phyloP scores from a whole-genome alignment of 2,888 invertebrate species.

The Fabriciana adippe region DNA sequence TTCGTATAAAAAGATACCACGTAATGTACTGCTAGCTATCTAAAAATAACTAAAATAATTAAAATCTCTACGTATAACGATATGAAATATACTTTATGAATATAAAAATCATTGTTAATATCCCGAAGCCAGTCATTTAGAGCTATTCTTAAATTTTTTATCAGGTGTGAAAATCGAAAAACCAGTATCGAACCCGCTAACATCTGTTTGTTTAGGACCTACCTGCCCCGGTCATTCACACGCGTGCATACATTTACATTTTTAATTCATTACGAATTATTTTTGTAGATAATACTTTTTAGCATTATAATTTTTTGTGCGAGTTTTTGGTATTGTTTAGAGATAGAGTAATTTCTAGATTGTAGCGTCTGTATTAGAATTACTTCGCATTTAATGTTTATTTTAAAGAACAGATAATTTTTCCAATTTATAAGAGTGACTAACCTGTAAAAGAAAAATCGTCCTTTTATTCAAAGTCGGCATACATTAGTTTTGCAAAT shows the following conservation, averaged over 20 bases:
- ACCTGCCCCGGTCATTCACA: slow-evolving; percentile 22
- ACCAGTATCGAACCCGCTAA: slow-evolving; percentile 12
- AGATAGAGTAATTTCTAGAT: too few relatives aligned
- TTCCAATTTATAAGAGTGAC: too few relatives aligned
- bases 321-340: too few relatives aligned
- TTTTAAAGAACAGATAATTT: too few relatives aligned
- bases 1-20: too few relatives aligned
- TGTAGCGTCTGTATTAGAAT: too few relatives aligned
- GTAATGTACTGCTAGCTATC: too few relatives aligned
- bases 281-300: neutral
- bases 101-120: neutral
- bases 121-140: neutral
- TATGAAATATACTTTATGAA: too few relatives aligned
- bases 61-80: too few relatives aligned
- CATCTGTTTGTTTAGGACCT: slow-evolving; percentile 27
- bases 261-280: slow-evolving; percentile 3
- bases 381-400: too few relatives aligned
- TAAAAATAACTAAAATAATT: too few relatives aligned
- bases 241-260: slow-evolving; percentile 7
- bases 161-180: slow-evolving; percentile 8
- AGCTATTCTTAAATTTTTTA: neutral
- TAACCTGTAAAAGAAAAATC: too few relatives aligned
- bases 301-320: neutral
- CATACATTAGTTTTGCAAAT: neutral
- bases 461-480: neutral